Percentiles rank a stretch among this genome's conserved stretches.
Conservation (phyloP, 2,113 vertebrate species). For the Regulus satrapa region DNA sequence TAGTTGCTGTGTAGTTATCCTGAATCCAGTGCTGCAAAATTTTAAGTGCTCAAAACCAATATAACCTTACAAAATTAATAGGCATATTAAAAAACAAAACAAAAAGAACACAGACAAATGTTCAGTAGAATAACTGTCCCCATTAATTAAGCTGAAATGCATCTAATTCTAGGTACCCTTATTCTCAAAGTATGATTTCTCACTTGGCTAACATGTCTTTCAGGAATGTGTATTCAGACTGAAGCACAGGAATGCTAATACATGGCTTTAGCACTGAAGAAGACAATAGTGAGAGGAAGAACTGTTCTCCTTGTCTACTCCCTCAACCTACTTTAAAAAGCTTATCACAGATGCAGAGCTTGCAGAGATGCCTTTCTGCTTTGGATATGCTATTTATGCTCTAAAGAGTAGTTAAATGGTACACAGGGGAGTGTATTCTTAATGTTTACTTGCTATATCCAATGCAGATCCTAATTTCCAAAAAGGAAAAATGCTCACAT, state of each 20-base stretch:
- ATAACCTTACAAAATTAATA: neutral
- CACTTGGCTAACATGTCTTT: fast-evolving
- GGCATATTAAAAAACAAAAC: neutral
- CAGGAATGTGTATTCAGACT: neutral
- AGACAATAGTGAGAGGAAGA: neutral
- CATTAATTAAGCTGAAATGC: neutral
- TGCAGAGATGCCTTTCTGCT: neutral
- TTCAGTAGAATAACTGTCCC: neutral
- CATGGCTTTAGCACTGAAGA: neutral
- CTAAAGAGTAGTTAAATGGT: no score
- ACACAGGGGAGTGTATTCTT: no score
- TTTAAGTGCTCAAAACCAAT: neutral
- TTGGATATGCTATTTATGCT: no score
- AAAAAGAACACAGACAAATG: neutral
- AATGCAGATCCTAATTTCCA: no score
- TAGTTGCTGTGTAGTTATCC: neutral
- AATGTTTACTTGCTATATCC: no score
- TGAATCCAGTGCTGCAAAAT: neutral
- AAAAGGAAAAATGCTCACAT: neutral
- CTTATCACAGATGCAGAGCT: fast-evolving
- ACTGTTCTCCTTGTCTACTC: neutral
- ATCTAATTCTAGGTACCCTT: neutral
- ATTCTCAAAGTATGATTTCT: neutral
- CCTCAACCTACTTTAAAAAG: neutral
- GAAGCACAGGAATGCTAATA: neutral